These are phyloP conservation scores for Epicampocera succincta DNA, from an alignment of 2,888 invertebrate species.

Conservation along the genomic window DNA sequence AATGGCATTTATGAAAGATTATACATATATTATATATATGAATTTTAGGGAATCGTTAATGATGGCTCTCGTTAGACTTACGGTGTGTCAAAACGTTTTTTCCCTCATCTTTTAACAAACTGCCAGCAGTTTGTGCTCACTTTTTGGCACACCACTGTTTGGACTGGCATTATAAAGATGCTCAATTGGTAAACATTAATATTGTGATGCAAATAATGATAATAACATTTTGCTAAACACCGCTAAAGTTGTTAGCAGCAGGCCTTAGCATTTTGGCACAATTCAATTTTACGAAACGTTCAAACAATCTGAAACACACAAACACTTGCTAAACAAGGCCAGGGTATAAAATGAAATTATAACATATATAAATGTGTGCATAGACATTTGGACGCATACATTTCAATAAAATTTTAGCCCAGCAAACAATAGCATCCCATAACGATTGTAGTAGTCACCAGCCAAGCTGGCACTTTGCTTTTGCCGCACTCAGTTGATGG, in stretches of 20 bases:
- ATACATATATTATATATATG: too few species aligned
- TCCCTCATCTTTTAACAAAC: too few species aligned
- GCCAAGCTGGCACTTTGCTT: too few species aligned
- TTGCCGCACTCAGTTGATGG: too few species aligned
- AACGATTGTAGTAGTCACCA: too few species aligned
- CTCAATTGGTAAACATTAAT: conserved; percentile 50
- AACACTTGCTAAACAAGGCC: not conserved
- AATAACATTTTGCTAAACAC: conserved; percentile 59
- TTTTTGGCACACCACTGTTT: not conserved
- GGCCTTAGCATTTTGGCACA: conserved; percentile 49
- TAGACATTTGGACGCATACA: not conserved
- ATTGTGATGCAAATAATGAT: conserved; percentile 49
- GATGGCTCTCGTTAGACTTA: too few species aligned
- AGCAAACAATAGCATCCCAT: not conserved
- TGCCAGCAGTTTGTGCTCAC: not conserved
- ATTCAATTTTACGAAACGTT: conserved; percentile 46
- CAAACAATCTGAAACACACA: not conserved
- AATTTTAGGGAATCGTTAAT: too few species aligned
- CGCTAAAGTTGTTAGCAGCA: conserved; percentile 64
- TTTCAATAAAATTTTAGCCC: conserved; percentile 47
- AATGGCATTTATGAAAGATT: too few species aligned
- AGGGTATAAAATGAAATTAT: conserved; percentile 15
- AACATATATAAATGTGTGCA: not conserved
- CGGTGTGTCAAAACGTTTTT: too few species aligned
- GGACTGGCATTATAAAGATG: not conserved